These are phyloP conservation scores for Sebastes miniatus DNA, from an alignment of 2,797 vertebrate species.

Conservation along the genomic window DNA sequence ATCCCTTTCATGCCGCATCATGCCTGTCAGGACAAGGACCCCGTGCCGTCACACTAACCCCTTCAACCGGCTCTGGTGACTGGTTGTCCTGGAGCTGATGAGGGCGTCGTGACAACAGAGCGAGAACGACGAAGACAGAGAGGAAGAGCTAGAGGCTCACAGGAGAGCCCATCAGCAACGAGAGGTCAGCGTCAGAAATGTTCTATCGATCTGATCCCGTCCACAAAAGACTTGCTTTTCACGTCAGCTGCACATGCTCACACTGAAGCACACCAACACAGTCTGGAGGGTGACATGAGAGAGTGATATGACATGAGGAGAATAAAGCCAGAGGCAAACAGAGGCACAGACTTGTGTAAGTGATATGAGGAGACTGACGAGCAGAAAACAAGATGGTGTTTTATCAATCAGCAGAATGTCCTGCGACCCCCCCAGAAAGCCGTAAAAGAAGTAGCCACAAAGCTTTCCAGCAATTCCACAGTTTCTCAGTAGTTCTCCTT, in stretches of 20 bases:
- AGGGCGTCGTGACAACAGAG: background rate
- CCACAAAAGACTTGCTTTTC: background rate
- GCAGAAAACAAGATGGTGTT: slow-evolving; percentile 27
- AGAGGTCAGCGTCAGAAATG: slow-evolving; percentile 42
- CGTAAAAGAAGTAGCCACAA: slow-evolving; percentile 20
- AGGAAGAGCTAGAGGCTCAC: slow-evolving; percentile 25
- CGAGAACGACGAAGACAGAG: background rate
- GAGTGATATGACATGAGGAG: background rate
- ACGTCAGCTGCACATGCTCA: background rate
- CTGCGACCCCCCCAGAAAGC: background rate
- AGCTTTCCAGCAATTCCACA: slow-evolving; percentile 40
- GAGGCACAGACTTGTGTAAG: background rate
- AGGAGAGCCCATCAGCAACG: slow-evolving; percentile 16
- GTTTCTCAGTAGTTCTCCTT: slow-evolving; percentile 40
- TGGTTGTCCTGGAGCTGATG: background rate
- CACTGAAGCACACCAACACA: background rate
- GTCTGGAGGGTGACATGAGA: background rate
- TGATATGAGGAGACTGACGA: slow-evolving; percentile 23
- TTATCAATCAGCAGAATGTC: slow-evolving; percentile 43
- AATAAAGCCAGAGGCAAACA: slow-evolving; percentile 9
- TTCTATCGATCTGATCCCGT: slow-evolving; percentile 34
- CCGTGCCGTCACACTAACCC: background rate
- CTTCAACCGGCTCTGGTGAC: background rate
- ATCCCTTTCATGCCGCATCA: background rate
- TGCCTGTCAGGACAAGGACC: background rate